Evolutionary conservation across 2,113 vertebrate species (phyloP).

Genomic region (Oryzias melastigma): DNA sequence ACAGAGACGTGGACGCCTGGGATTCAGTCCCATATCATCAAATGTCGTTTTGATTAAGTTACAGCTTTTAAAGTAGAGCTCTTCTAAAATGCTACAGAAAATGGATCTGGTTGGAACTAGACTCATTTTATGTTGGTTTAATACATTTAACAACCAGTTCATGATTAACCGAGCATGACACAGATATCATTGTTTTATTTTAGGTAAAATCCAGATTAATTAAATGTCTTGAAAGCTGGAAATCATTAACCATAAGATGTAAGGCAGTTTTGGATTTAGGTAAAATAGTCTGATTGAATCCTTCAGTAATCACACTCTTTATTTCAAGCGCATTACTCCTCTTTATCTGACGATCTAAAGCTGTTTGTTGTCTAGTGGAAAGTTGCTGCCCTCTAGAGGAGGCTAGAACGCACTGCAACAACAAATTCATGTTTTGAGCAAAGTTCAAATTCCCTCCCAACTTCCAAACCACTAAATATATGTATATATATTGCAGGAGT

Average conservation of each 20-base stretch:
- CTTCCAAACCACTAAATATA: background rate
- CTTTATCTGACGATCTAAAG: background rate
- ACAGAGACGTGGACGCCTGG: constrained; percentile 18
- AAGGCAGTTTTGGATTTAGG: background rate
- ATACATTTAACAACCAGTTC: background rate
- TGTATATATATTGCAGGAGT: too few species aligned
- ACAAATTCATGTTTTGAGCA: background rate
- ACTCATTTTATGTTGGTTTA: background rate
- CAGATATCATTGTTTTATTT: background rate
- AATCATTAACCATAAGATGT: background rate
- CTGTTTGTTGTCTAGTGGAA: background rate
- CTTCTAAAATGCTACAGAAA: constrained; percentile 27
- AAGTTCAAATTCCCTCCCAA: too few species aligned
- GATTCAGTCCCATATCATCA: constrained; percentile 50
- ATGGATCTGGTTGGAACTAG: constrained; percentile 9
- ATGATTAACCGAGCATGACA: background rate
- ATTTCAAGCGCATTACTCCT: background rate
- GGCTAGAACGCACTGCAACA: constrained; percentile 2
- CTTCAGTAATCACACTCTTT: background rate
- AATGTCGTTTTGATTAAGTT: constrained; percentile 52
- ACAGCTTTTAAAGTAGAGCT: constrained; percentile 37
- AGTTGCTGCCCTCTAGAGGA: constrained; percentile 62
- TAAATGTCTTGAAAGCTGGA: background rate
- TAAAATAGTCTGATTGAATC: background rate
- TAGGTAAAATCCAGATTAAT: background rate